phyloP scores from a whole-genome alignment of 2,113 vertebrate genomes.

The Symphodus melops region DNA sequence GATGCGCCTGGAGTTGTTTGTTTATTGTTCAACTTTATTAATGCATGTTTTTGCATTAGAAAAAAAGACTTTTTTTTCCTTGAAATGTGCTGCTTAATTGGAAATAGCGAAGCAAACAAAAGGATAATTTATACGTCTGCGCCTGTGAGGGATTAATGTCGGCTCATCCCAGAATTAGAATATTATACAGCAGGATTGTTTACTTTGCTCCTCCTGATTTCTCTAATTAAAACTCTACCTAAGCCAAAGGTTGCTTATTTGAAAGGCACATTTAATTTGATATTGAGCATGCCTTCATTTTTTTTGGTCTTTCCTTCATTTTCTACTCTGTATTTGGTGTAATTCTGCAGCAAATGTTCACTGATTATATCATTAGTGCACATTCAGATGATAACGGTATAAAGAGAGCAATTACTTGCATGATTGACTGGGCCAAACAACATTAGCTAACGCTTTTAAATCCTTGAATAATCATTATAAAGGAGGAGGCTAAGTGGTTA shows the following conservation, averaged over 20 bases:
- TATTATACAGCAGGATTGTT: conserved; percentile 52
- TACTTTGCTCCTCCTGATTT: conserved; percentile 35
- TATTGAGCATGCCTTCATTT: background rate
- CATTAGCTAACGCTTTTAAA: conserved; percentile 61
- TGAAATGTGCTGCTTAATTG: conserved; percentile 56
- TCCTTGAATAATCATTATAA: conserved; percentile 57
- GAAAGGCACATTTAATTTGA: conserved; percentile 11
- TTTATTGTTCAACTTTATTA: conserved; percentile 49
- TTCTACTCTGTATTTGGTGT: conserved; percentile 15
- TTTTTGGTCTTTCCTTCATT: background rate
- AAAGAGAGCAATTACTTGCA: conserved; percentile 45
- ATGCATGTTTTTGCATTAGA: conserved; percentile 39
- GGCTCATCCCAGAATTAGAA: conserved; percentile 21
- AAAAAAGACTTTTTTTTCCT: background rate
- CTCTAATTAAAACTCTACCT: conserved; percentile 36
- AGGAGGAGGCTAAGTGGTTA: conserved; percentile 51
- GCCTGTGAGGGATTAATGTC: conserved; percentile 54
- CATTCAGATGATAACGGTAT: conserved; percentile 42
- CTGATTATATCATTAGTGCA: conserved; percentile 38
- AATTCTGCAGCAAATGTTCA: conserved; percentile 25
- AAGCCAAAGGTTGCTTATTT: conserved; percentile 35
- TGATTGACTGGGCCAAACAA: conserved; percentile 51
- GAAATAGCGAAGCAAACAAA: conserved; percentile 50
- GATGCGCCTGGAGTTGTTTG: conserved; percentile 53
- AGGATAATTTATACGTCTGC: conserved; percentile 39